Base-by-base conservation (phyloP, 2,113 vertebrate genomes). In the Salminus brasiliensis region DNA sequence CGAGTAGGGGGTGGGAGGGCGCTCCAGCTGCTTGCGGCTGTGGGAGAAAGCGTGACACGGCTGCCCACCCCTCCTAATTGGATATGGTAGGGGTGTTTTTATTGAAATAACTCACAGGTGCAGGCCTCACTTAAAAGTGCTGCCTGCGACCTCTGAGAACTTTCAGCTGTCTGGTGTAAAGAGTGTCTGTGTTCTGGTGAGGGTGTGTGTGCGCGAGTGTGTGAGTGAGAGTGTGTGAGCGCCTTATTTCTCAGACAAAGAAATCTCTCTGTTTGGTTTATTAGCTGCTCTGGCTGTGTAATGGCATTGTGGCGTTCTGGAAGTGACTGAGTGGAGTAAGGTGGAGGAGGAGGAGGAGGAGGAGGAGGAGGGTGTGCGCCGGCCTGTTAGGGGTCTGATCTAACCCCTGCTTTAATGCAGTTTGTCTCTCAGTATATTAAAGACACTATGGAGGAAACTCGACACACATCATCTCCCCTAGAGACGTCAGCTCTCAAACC, bases 51-150 rank as follows among this genome's bases (percentile, higher is more conserved):
- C 70, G 71, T 80, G 83, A 73, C 85, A 66, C 36, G 72, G 41
- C 71, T 68, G 59, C 81, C 76, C 52, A 47, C 62, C 72, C 65
- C 47, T 74, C 30, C 81, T 83, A 86, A 88, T 85, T 86, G 83
- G 86, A 84, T 79, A 81, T 78, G 82, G 72, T 79, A 74, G 82
- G 70, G 72, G 79, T 81, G 78, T 72, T 84, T 87, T 87, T 83
- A 84, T 83, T 73, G 65, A 82, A 84, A 87, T 83, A 76, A 78
- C 68, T 83, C 79, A 72, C 84, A 86, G 83, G 81, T 87, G 84
- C 79, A 62, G 77, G 39, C 60, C 66, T 74, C 49, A 71, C 72
- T 82, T 84, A 74, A 73, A 84, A 84, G 62, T 67, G 47, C 29
- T 57, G 73, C 79, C 69, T 43, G 53, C 55, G 73, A 70, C 52